Percentiles rank a stretch among this genome's conserved stretches.
phyloP scores from a whole-genome alignment of 2,797 vertebrate species.

The Galaxias olidus region DNA sequence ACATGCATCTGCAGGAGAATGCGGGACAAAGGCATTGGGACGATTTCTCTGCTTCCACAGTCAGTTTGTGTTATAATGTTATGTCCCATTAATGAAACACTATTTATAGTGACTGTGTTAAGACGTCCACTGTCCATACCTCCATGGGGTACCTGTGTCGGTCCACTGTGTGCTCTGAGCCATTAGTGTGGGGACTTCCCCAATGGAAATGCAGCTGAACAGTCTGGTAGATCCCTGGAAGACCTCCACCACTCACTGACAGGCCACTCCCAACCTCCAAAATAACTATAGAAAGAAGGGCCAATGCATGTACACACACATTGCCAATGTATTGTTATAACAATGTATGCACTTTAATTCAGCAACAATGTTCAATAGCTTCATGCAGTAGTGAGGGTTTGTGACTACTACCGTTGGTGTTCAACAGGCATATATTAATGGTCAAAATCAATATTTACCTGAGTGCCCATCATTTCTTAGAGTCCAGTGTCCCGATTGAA shows the following conservation, averaged over 20 bases:
- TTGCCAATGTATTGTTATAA: too few species aligned
- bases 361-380: too few species aligned
- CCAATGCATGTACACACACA: not conserved
- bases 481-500: slow-evolving; percentile 77
- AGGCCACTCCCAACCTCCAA: slow-evolving; percentile 75
- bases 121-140: slow-evolving; percentile 66
- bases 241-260: slow-evolving; percentile 77
- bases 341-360: too few species aligned
- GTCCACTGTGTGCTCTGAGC: slow-evolving; percentile 84
- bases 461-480: slow-evolving; percentile 82
- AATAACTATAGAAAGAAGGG: slow-evolving; percentile 63
- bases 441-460: slow-evolving; percentile 57
- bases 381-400: too few species aligned
- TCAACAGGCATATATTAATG: too few species aligned
- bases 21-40: not conserved
- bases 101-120: slow-evolving; percentile 5
- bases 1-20: slow-evolving; percentile 78
- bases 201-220: slow-evolving; percentile 89
- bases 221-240: slow-evolving; percentile 74
- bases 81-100: not conserved
- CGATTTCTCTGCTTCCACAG: not conserved
- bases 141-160: slow-evolving; percentile 81
- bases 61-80: not conserved
- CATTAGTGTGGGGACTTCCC: slow-evolving; percentile 72
- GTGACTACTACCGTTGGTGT: too few species aligned